Base-by-base conservation (phyloP, 2,888 invertebrate species). In the Deroplatys truncata region DNA sequence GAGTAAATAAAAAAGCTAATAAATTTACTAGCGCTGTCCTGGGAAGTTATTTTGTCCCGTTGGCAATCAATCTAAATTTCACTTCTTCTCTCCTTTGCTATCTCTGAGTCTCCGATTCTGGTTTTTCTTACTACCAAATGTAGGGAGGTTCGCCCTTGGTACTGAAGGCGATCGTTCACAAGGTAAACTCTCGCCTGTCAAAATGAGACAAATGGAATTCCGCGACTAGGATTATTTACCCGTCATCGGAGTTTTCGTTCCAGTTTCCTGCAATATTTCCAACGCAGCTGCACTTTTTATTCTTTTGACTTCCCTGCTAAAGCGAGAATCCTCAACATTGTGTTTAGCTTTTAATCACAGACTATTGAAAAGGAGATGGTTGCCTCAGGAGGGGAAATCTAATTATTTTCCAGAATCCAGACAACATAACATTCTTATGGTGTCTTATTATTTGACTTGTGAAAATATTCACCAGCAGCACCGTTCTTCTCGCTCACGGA, bases 31-130 rank as follows among this genome's bases (percentile, higher is more conserved):
- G n/a, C 43, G 86, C 84, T 84, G 90, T 89, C 88, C 84, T 84
- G 86, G 84, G 84, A 89, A 89, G 84, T 89, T 88, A 89, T 90
- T 89, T 89, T 89, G 87, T 87, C 85, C 86, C 90, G 84, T 84
- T 31, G 84, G 89, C 83, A 86, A 90, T 89, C 90, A 89, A 90
- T 89, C 90, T 90, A 89, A 88, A 83, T 88, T 88, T 84, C 82
- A 16, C 85, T n/a, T 85, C 43, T 86, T 35, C 82, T 56, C 28
- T 82, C 13, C 84, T 43, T 25, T 72, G 85, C 82, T 13, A 43
- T 43, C 56, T 72, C 20, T 72, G 7, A 72, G 56, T 86, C 87
- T 31, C n/a, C 16, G 85, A 85, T 89, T 82, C 85, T 49, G 20
- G 28, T 88, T 84, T 88, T 88, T 86, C 49, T 82, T 82, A 82